Base-by-base conservation (phyloP, 2,113 vertebrate genomes). In the Cottus gobio region DNA sequence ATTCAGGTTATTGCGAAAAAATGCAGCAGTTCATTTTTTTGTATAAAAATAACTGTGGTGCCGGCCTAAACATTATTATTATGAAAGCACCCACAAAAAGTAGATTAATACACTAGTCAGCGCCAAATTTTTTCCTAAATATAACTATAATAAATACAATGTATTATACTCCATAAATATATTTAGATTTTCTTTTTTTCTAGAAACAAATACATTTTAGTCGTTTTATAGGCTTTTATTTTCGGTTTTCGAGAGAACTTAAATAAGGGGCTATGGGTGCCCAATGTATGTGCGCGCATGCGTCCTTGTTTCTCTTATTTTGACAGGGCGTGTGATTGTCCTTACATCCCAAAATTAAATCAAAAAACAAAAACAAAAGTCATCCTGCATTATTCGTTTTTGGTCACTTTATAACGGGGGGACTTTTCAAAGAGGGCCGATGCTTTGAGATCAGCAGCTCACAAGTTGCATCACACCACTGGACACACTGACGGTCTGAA, bases 401-500 rank as follows among this genome's bases (percentile, higher is more conserved):
- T 78, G 20, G 46, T 22, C 56, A 69, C 50, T 73, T 74, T 71
- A 62, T 74, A 52, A 26, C 28, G 26, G 22, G 7, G 28, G 24
- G 26, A 18, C 1, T 79, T 77, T 65, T 69, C 48, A 37, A 36
- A 44, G 36, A 10, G 50, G 31, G 22, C 44, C 68, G 63, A 56
- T 44, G 57, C 57, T 54, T 54, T 18, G 71, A 72, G 54, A 78
- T 68, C 28, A 36, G 50, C 13, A 66, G 58, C 18, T 34, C 24
- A 54, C 30, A 63, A 1, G 28, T 22, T 9, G 1, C 57, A 20
- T 31, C 80, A 18, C 72, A 8, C 7, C 7, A 67, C 65, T 52
- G 62, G 48, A 84, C 75, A 84, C 64, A 65, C 31, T 1, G 31
- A 72, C 42, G 39, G 74, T 79, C 46, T 72, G 66, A 50, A 72